Evolutionary conservation across 1,140 invertebrate genomes (phyloP), one percentile per base, ranked within the genome.

Genomic region (Tenebrio molitor): DNA sequence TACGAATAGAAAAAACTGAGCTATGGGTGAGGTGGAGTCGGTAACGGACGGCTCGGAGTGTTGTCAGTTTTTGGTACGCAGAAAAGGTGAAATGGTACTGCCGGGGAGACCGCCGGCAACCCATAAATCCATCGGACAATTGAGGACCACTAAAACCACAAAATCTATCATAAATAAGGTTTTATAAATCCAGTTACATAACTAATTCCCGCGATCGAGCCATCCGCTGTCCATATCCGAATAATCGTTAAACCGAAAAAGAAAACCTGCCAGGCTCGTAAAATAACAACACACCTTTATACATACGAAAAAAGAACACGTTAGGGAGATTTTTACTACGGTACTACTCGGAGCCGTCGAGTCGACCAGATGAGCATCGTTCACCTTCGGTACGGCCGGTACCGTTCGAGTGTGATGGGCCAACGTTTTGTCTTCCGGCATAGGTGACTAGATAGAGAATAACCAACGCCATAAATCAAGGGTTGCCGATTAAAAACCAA

Each of bases 401-500:
- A 19, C 69, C 25, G 33, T 6, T 41, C 15, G 36, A 50, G 41
- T 10, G 50, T 17, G 65, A 69, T 73, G 72, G 65, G 42, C 58
- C 69, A 50, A 50, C 53, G 72, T 73, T 73, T 53, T 74, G 68
- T 74, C 72, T 74, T 74, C 72, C 72, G 72, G 72, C 72, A 71
- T 69, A 74, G 67, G 72, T 74, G 72, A 74, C 68, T 74, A 71
- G 72, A 74, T 70, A 53, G 72, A 69, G 58, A 44, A 73, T 69
- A 74, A 74, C 72, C 39, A 74, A 67, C 44, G 62, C 63, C 68
- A 71, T 74, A 74, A 74, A 74, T 74, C 64, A 70, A 70, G 72
- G 72, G 72, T 69, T 74, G 72, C 72, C 72, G 72, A 74, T 74
- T 74, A 74, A 74, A 14, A 74, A 71, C 67, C 68, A 71, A 71